Evolutionary conservation across 2,113 vertebrate species (phyloP), one percentile per base, ranked within the genome.

Genomic region (Gorilla gorilla): DNA sequence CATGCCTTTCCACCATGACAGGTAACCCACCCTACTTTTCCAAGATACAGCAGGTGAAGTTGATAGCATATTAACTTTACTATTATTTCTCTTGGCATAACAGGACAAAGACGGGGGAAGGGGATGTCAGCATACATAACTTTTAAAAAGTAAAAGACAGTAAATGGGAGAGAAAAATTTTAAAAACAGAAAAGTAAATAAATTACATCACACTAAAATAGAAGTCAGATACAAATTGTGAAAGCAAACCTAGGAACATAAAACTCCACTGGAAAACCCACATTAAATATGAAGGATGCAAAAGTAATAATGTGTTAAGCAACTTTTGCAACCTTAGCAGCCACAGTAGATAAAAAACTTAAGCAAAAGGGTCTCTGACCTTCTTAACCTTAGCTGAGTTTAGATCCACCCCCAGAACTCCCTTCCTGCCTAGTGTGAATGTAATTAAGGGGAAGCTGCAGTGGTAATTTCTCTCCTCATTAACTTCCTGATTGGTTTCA

Each of bases 401-500:
- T 93, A 98, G 98, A 98, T 98, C 98, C 98, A 98, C 97, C 98
- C 98, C 98, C 96, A 98, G 97, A 98, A 98, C 98, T 99, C 98
- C 98, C 98, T 98, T 98, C 93, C 98, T 98, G 97, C 98, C 98
- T 98, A 98, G 98, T 85, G 90, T 98, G 98, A 99, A 99, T 99
- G 99, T 99, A 99, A 99, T 99, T 99, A 99, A 99, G 98, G 98
- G 86, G 97, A 99, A 99, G 98, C 98, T 98, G 98, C 98, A 98
- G 97, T 98, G 99, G 99, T 99, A 98, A 99, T 99, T 99, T 99
- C 99, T 99, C 99, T 99, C 99, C 99, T 99, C 99, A 99, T 99
- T 99, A 99, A 99, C 99, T 99, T 99, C 98, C 99, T 99, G 99
- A 99, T 99, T 99, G 99, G 99, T 99, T 99, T 99, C 99, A 98